These are phyloP conservation scores for Chromobotia macracanthus DNA, from an alignment of 2,797 vertebrate genomes.

Conservation along the genomic window DNA sequence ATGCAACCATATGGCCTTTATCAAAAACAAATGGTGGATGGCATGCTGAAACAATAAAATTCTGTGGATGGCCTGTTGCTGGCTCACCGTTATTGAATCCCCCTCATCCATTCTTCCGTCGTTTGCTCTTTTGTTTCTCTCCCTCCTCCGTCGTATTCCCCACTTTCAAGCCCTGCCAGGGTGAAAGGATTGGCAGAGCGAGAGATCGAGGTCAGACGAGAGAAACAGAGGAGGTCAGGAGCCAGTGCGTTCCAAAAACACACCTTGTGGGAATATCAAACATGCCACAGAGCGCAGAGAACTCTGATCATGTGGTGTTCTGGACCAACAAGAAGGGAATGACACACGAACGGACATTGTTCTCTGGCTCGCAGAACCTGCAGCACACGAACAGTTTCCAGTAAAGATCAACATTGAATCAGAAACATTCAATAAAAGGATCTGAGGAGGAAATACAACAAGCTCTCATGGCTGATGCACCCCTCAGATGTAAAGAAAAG, in stretches of 20 bases:
- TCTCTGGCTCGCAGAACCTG: constrained; percentile 45
- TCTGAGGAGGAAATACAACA: constrained; percentile 47
- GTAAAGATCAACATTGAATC: constrained; percentile 32
- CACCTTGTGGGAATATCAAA: constrained; percentile 66
- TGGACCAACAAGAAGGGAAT: constrained; percentile 57
- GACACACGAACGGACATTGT: constrained; percentile 36
- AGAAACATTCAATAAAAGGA: constrained; percentile 57
- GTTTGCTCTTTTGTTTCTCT: constrained; percentile 65
- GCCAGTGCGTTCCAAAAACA: constrained; percentile 40
- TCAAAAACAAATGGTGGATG: constrained; percentile 88
- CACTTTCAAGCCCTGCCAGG: constrained; percentile 79
- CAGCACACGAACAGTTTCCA: constrained; percentile 60
- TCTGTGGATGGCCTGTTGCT: constrained; percentile 70
- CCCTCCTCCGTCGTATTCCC: constrained; percentile 55
- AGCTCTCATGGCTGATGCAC: constrained; percentile 42
- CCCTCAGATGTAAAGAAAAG: constrained; percentile 52
- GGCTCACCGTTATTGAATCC: constrained; percentile 79
- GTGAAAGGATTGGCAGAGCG: constrained; percentile 59
- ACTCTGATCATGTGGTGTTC: constrained; percentile 42
- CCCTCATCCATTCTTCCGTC: constrained; percentile 62
- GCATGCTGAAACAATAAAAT: constrained; percentile 80
- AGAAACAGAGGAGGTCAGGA: constrained; percentile 45
- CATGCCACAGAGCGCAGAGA: constrained; percentile 21
- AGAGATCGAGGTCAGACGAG: constrained; percentile 39
- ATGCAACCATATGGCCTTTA: constrained; percentile 90